Base-by-base conservation (phyloP, 1,140 invertebrate genomes). In the Drosophila erecta region DNA sequence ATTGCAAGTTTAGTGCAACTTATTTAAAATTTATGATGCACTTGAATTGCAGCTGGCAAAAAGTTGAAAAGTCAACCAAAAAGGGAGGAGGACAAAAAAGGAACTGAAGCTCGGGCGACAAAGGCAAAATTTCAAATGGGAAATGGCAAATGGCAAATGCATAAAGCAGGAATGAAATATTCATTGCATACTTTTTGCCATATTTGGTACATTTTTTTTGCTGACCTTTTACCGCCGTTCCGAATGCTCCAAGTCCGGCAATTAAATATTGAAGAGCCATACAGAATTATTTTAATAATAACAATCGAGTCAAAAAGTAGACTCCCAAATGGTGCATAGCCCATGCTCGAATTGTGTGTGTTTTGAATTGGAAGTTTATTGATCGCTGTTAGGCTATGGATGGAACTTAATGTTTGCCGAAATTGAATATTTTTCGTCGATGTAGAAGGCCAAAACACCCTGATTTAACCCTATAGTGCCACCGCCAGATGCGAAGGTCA, bases 21-120 rank as follows among this genome's bases (percentile, higher is more conserved):
- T 65, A 83, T 83, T 71, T 79, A 83, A 84, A 79, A 83, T 83
- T 84, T 83, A 83, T 83, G 80, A 84, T 83, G 80, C 80, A 84
- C 75, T 83, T 79, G 70, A 79, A 61, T 65, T 77, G 70, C 70
- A 75, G 58, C 58, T 75, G 62, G 55, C 74, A 81, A 67, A 75
- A 83, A 79, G 70, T 70, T 71, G 51, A 70, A 70, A 65, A 55
- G 65, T 69, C 69, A 83, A 65, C 60, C 41, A 37, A 40, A 41
- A 41, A 1, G 20, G 55, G 12, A 8, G 38, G 12, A 30, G 11
- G 22, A 7, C 44, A 14, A 12, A 41, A 44, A 56, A 56, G 38
- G 46, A 14, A 17, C 56, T 7, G 40, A 50, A 60, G 59, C 58
- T 65, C 59, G 59, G 55, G 57, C 58, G 64, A 54, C 64, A 67